phyloP scores from a whole-genome alignment of 2,888 invertebrate genomes.

The Acleris sparsana region DNA sequence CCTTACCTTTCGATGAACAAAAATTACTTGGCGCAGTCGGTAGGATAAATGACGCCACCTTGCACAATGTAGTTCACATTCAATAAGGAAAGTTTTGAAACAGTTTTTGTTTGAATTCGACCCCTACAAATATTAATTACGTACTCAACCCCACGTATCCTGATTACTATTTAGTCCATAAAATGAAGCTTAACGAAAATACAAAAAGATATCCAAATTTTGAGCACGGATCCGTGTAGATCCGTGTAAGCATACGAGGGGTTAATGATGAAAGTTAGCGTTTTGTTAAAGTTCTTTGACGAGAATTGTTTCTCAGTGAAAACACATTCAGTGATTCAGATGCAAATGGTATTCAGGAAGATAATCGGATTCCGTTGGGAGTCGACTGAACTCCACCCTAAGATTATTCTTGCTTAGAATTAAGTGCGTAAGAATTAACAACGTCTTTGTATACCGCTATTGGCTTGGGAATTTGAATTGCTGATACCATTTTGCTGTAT shows the following conservation, averaged over 20 bases:
- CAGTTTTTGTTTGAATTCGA: slow-evolving; percentile 2
- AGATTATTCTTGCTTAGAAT: slow-evolving; percentile 39
- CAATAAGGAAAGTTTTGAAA: too few relatives aligned
- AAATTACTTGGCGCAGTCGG: too few relatives aligned
- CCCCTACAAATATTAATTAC: background rate
- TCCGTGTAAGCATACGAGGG: too few relatives aligned
- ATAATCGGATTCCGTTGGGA: slow-evolving; percentile 45
- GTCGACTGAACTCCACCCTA: slow-evolving; percentile 33
- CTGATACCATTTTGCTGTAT: slow-evolving; percentile 7
- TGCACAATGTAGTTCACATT: too few relatives aligned
- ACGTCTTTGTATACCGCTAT: slow-evolving; percentile 19
- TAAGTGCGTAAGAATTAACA: slow-evolving; percentile 34
- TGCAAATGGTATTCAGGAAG: slow-evolving; percentile 44
- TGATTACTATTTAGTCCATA: too few relatives aligned
- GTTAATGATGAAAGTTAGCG: slow-evolving; percentile 16
- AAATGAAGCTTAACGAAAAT: too few relatives aligned
- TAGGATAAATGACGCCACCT: too few relatives aligned
- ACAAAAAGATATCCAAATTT: too few relatives aligned
- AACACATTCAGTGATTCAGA: slow-evolving; percentile 42
- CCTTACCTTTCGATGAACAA: too few relatives aligned
- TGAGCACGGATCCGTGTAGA: too few relatives aligned
- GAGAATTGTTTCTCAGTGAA: slow-evolving; percentile 33
- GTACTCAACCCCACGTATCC: too few relatives aligned
- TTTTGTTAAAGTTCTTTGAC: slow-evolving; percentile 15
- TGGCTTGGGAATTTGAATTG: slow-evolving; percentile 17